A percentile compares a stretch with the other conserved stretches of the same genome.
Evolutionary conservation across 1,140 invertebrate species (phyloP).

Genomic region (Yoshiicerus persimilis): DNA sequence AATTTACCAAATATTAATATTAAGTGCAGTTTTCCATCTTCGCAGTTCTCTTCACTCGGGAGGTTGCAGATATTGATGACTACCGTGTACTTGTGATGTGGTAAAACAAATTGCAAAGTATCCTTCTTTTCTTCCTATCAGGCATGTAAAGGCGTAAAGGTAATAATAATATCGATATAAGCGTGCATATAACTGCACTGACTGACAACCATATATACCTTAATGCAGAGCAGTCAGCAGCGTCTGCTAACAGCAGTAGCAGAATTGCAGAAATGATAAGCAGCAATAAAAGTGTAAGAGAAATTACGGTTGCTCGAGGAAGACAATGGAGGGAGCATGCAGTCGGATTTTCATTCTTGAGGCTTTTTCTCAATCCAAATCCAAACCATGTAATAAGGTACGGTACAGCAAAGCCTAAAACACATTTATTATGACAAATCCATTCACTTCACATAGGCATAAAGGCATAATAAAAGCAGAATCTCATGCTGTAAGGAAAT

Average conservation of each 20-base stretch:
- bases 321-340: not conserved
- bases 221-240: not conserved
- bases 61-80: not conserved
- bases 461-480: too few species aligned
- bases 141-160: not conserved
- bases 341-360: not conserved
- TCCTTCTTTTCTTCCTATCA: not conserved
- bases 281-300: not conserved
- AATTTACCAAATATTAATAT: too few species aligned
- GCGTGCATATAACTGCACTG: not conserved
- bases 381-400: too few species aligned
- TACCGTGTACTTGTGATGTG: not conserved
- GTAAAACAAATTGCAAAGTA: not conserved
- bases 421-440: too few species aligned
- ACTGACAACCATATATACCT: not conserved
- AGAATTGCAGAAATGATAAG: constrained; percentile 1
- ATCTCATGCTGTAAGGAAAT: too few species aligned
- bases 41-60: too few species aligned
- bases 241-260: not conserved
- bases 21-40: too few species aligned
- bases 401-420: too few species aligned
- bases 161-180: not conserved
- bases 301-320: not conserved
- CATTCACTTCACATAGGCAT: too few species aligned
- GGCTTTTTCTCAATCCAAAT: too few species aligned